phyloP scores from a whole-genome alignment of 1,140 invertebrate genomes.

The Acromyrmex echinatior region DNA sequence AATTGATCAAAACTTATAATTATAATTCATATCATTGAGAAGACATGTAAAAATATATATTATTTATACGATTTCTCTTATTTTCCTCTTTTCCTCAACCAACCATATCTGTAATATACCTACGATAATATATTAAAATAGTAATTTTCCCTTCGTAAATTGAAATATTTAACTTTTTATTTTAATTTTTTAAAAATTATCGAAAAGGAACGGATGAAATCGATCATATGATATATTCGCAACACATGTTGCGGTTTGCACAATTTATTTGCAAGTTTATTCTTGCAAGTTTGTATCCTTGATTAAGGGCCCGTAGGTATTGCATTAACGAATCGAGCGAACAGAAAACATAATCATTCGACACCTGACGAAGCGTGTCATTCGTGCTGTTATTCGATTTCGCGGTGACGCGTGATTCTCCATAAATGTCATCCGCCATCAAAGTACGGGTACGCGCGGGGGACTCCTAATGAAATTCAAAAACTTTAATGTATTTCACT shows the following conservation, averaged over 20 bases:
- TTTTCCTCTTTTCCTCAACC: neutral
- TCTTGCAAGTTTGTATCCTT: neutral
- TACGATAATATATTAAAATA: slow-evolving; percentile 30
- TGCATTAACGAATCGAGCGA: slow-evolving; percentile 16
- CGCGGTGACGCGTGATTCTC: slow-evolving; percentile 40
- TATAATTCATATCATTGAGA: neutral
- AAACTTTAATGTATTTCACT: slow-evolving; percentile 70
- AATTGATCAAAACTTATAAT: neutral
- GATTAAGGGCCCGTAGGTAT: neutral
- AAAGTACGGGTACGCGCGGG: neutral
- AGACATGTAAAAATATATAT: neutral
- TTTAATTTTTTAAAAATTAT: slow-evolving; percentile 1
- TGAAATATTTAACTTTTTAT: slow-evolving; percentile 16
- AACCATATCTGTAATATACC: neutral
- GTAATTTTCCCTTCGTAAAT: slow-evolving; percentile 22
- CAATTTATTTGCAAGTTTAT: neutral
- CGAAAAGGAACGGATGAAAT: neutral
- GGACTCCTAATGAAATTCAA: slow-evolving; percentile 62
- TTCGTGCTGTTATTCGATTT: slow-evolving; percentile 48
- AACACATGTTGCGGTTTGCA: no score
- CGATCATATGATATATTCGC: neutral
- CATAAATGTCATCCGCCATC: slow-evolving; percentile 47
- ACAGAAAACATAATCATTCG: slow-evolving; percentile 50
- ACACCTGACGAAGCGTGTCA: slow-evolving; percentile 30
- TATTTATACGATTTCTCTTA: slow-evolving; percentile 9